phyloP scores from a whole-genome alignment of 2,113 vertebrate species.

The Fregetta grallaria region DNA sequence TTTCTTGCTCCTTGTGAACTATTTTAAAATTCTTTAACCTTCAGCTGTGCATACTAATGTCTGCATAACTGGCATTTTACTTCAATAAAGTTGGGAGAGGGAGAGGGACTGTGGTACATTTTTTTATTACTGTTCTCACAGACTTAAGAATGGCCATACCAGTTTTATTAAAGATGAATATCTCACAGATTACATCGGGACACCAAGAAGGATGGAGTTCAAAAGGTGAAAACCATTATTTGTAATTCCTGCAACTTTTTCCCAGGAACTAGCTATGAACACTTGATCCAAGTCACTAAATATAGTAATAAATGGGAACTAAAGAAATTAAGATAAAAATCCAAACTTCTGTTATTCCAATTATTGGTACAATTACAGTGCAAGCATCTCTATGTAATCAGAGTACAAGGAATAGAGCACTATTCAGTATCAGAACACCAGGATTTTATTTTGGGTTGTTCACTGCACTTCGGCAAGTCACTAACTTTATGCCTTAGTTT shows the following conservation, averaged over 20 bases:
- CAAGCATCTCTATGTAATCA: neutral
- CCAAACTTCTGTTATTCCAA: neutral
- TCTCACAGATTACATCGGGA: neutral
- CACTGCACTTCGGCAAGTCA: neutral
- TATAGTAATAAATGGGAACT: neutral
- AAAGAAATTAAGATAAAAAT: neutral
- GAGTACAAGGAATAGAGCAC: neutral
- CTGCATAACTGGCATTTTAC: neutral
- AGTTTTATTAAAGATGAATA: neutral
- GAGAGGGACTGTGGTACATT: neutral
- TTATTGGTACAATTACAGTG: neutral
- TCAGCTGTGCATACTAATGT: neutral
- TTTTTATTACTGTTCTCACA: neutral
- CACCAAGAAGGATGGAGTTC: neutral
- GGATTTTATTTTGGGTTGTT: neutral
- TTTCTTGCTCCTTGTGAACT: neutral
- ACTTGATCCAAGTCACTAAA: neutral
- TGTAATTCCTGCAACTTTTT: neutral
- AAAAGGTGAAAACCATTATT: neutral
- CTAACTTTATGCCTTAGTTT: neutral
- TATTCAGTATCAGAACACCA: neutral
- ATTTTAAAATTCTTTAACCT: neutral
- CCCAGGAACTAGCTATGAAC: neutral
- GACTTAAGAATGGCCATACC: neutral
- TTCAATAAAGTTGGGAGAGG: neutral